A percentile compares a stretch with the other conserved stretches of the same genome.
Evolutionary conservation across 2,888 invertebrate genomes (phyloP).

Genomic region (Trissonchulus sp.): DNA sequence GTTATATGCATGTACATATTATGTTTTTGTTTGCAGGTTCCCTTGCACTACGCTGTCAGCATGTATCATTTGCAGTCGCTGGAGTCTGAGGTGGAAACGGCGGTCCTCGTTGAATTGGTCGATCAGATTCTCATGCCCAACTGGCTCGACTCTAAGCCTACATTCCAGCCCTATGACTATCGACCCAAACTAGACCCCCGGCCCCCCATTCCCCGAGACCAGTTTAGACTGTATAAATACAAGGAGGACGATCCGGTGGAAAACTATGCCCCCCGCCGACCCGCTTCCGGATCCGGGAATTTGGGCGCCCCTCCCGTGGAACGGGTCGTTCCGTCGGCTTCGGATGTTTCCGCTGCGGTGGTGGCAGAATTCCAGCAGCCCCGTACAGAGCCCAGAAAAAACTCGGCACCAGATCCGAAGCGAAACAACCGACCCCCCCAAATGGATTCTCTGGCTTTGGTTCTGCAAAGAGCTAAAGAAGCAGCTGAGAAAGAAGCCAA

Average conservation of each 20-base stretch:
- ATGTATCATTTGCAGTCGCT: conserved; percentile 21
- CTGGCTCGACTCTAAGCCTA: not conserved
- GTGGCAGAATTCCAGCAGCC: not conserved
- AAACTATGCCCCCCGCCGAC: not conserved
- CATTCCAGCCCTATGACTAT: not conserved
- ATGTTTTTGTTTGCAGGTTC: not conserved
- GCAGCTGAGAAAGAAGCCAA: not conserved
- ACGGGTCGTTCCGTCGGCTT: not conserved
- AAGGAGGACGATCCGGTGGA: conserved; percentile 1
- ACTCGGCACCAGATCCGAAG: not conserved
- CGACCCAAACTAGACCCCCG: not conserved
- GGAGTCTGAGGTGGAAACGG: conserved; percentile 32
- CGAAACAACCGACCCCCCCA: not conserved
- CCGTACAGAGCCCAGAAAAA: not conserved
- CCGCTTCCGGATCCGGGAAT: not conserved
- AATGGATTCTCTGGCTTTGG: not conserved
- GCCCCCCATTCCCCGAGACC: not conserved
- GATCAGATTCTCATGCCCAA: conserved; percentile 30
- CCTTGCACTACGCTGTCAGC: not conserved
- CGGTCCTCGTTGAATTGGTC: conserved; percentile 32
- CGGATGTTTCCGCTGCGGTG: not conserved
- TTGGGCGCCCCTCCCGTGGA: not conserved
- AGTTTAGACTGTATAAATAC: not conserved
- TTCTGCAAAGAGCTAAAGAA: not conserved
- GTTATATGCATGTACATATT: no score